These are phyloP conservation scores for Thymelicus acteon DNA, from an alignment of 2,888 invertebrate genomes.

Conservation along the genomic window DNA sequence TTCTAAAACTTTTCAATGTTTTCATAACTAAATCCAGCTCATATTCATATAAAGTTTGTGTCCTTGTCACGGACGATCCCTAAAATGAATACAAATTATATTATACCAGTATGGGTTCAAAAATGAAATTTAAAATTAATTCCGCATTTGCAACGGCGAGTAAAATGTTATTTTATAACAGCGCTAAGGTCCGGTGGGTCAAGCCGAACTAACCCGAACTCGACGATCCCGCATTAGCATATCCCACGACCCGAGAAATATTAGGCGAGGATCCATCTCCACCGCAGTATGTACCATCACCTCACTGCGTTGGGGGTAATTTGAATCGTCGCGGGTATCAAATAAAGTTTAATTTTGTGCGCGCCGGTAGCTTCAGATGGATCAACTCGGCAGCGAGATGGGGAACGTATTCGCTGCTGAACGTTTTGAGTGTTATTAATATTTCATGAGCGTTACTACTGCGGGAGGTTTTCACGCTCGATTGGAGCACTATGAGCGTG, in stretches of 20 bases:
- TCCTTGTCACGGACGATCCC: not conserved
- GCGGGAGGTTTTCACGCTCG: constrained; percentile 38
- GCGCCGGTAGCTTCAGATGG: not conserved
- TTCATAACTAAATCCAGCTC: not conserved
- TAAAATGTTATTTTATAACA: constrained; percentile 37
- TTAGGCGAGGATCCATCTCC: constrained; percentile 30
- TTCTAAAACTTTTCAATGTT: too few relatives aligned
- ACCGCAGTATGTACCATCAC: constrained; percentile 1
- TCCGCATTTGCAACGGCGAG: constrained; percentile 20
- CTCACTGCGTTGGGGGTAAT: not conserved
- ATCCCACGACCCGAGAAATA: constrained; percentile 39
- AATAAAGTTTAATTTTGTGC: constrained; percentile 38
- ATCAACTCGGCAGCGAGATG: constrained; percentile 21
- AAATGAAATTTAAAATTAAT: constrained; percentile 33
- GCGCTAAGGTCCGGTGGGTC: constrained; percentile 34
- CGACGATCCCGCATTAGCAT: constrained; percentile 37
- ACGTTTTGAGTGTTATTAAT: constrained; percentile 42
- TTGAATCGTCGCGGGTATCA: not conserved
- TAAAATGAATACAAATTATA: constrained; percentile 10
- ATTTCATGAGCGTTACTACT: constrained; percentile 45
- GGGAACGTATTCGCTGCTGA: constrained; percentile 34
- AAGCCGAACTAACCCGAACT: constrained; percentile 36
- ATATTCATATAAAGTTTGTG: not conserved
- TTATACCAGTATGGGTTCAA: constrained; percentile 14
- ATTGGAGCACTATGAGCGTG: constrained; percentile 38